Evolutionary conservation across 2,113 vertebrate genomes (phyloP).

Genomic region (western clawed frog (Xenopus tropicalis)): DNA sequence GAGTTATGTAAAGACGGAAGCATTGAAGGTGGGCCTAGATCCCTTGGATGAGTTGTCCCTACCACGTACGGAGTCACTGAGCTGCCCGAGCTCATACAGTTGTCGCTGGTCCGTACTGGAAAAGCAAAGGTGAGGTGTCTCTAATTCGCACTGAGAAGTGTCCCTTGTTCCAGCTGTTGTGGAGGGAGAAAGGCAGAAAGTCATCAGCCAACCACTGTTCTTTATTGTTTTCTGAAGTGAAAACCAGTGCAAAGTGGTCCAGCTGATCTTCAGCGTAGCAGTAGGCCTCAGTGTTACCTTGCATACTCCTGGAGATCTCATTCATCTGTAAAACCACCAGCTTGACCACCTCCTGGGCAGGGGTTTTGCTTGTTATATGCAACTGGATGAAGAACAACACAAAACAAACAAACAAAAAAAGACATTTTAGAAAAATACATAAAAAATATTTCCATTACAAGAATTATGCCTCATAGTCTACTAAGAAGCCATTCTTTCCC

Average conservation of each 20-base stretch:
- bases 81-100: conserved; percentile 79
- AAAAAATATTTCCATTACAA: no score
- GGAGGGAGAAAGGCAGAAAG: conserved; percentile 75
- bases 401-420: conserved; percentile 16
- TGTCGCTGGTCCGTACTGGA: conserved; percentile 75
- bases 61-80: no score
- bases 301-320: conserved; percentile 55
- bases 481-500: no score
- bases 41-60: conserved; percentile 5
- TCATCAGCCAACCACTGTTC: conserved; percentile 85
- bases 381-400: conserved; percentile 63
- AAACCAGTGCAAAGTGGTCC: conserved; percentile 80
- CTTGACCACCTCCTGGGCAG: conserved; percentile 76
- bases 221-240: conserved; percentile 57
- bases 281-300: conserved; percentile 54
- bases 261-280: conserved; percentile 74
- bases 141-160: conserved; percentile 80
- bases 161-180: conserved; percentile 71
- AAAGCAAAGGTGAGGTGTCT: conserved; percentile 77
- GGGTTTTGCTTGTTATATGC: conserved; percentile 71
- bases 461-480: no score
- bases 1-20: conserved; percentile 61
- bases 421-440: not conserved
- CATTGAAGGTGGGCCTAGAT: conserved; percentile 54
- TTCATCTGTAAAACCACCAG: conserved; percentile 87